phyloP scores from a whole-genome alignment of 1,140 invertebrate genomes.

The Drosophila yakuba region DNA sequence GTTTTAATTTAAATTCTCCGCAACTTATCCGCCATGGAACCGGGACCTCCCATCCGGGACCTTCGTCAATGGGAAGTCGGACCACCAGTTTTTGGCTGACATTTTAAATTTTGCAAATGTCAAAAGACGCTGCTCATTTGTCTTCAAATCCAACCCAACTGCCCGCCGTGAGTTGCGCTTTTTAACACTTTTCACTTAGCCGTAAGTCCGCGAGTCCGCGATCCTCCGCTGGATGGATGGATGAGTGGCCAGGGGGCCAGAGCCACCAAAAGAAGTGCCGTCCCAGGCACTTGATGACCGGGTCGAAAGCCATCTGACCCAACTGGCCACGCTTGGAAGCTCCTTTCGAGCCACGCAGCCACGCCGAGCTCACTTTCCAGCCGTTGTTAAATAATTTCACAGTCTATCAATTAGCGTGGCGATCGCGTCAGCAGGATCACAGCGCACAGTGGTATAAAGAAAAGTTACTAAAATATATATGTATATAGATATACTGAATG shows the following conservation, averaged over 20 bases:
- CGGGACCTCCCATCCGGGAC: constrained; percentile 45
- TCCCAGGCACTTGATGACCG: constrained; percentile 49
- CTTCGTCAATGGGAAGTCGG: constrained; percentile 63
- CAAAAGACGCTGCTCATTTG: constrained; percentile 76
- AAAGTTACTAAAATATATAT: neutral
- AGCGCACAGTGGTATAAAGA: constrained; percentile 30
- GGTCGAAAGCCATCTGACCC: constrained; percentile 28
- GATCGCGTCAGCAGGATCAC: constrained; percentile 54
- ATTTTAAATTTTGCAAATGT: constrained; percentile 83
- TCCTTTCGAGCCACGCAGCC: constrained; percentile 18
- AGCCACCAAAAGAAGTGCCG: constrained; percentile 58
- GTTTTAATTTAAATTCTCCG: constrained; percentile 78
- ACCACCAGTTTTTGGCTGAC: constrained; percentile 50
- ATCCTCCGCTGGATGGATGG: constrained; percentile 9
- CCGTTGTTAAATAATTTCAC: constrained; percentile 77
- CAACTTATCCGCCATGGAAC: constrained; percentile 40
- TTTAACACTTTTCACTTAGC: constrained; percentile 83
- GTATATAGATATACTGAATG: too few relatives aligned
- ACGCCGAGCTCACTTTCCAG: constrained; percentile 41
- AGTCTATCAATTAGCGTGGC: constrained; percentile 77
- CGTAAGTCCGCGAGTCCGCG: neutral
- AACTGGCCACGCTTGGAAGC: constrained; percentile 40
- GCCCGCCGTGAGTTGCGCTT: constrained; percentile 60
- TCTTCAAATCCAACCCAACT: constrained; percentile 64
- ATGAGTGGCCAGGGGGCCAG: constrained; percentile 46